Conservation (phyloP, 2,113 vertebrate genomes). For the Dipodomys ordii region DNA sequence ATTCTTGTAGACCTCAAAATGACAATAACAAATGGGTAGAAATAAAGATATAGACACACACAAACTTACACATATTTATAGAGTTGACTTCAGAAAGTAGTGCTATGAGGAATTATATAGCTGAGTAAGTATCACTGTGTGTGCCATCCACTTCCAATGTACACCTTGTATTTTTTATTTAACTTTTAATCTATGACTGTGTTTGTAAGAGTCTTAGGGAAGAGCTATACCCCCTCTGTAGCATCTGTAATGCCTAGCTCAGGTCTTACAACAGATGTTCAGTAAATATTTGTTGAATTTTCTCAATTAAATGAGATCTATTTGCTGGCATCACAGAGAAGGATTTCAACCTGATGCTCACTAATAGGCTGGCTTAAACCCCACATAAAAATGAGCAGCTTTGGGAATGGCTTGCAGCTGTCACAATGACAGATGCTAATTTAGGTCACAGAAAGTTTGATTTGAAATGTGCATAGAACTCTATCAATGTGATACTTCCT, state of each 20-base stretch:
- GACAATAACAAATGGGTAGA: neutral
- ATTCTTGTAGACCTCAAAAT: neutral
- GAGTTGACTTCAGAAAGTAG: neutral
- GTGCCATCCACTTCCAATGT: neutral
- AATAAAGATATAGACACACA: neutral
- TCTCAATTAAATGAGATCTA: slow-evolving; percentile 29
- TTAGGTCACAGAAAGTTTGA: slow-evolving; percentile 55
- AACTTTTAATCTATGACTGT: slow-evolving; percentile 25
- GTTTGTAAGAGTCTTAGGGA: neutral
- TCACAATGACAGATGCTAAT: slow-evolving; percentile 55
- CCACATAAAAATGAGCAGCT: neutral
- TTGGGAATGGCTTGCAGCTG: slow-evolving; percentile 24
- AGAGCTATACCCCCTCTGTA: neutral
- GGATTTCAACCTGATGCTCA: slow-evolving; percentile 52
- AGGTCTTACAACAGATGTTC: slow-evolving; percentile 32
- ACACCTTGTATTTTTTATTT: neutral
- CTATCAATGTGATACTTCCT: neutral
- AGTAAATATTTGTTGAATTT: slow-evolving; percentile 47
- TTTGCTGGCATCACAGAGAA: neutral
- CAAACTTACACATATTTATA: neutral
- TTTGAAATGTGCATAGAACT: slow-evolving; percentile 35
- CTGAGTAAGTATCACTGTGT: neutral
- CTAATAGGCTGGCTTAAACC: slow-evolving; percentile 24
- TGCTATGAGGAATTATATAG: neutral
- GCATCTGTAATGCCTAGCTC: slow-evolving; percentile 1